Base-by-base conservation (phyloP, 2,113 vertebrate genomes). In the Crocuta crocuta region DNA sequence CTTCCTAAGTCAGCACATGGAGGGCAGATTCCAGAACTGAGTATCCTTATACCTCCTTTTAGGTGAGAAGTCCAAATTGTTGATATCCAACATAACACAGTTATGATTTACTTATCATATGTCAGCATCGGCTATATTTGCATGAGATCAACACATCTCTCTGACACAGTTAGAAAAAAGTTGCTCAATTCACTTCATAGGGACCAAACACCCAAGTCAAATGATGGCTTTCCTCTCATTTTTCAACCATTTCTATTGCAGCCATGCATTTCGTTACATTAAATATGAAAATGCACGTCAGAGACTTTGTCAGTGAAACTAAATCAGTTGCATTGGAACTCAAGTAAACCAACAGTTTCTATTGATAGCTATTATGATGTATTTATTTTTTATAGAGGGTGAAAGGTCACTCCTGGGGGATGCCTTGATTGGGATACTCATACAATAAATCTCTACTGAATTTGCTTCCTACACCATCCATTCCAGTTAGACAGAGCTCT, bases 171-270 rank as follows among this genome's bases (percentile, higher is more conserved):
- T 55, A 70, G 65, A 61, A 78, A 43, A 70, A 71, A 80, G 7
- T 33, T 7, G 63, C 26, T 83, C 84, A 93, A 55, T 50, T 74
- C 28, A 76, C n/a, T 86, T 90, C 16, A 28, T 21, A n/a, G 21
- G 35, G 61, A 94, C 39, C 61, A 97, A 86, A 93, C 55, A 79
- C 5, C 17, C 79, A 92, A 70, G 79, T 80, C 39, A 80, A 83
- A 61, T 17, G 23, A 95, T 93, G n/a, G 13, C 12, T 21, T 80
- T 80, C 28, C 26, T 65, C 43, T 43, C 31, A 53, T 45, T 26
- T 55, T 71, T 58, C 73, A 85, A 89, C 48, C 50, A 13, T 83
- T 73, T 86, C 43, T 94, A 26, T 45, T n/a, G 28, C 11, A 19
- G 55, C 6, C 48, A 23, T 55, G 23, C 24, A 16, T 95, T 80